phyloP scores from a whole-genome alignment of 2,113 vertebrate species.

The Pteruthius melanotis region DNA sequence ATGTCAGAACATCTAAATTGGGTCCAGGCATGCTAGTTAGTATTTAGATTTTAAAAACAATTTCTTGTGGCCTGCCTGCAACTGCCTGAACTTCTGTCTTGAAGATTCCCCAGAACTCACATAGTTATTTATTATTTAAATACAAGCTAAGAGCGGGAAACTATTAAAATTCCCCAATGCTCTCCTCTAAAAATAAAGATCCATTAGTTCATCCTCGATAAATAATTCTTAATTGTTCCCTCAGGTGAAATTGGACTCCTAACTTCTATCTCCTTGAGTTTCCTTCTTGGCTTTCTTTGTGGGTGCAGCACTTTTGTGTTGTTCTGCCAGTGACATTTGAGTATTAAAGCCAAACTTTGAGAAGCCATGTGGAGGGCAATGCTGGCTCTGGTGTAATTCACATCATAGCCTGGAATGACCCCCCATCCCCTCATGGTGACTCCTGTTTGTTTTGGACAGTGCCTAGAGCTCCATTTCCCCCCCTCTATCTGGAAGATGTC shows the following conservation, averaged over 20 bases:
- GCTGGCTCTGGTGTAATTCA: not conserved
- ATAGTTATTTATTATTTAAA: conserved; percentile 40
- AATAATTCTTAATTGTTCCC: conserved; percentile 22
- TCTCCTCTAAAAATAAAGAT: conserved; percentile 41
- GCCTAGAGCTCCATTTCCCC: not conserved
- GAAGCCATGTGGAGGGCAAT: not conserved
- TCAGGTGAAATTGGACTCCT: not conserved
- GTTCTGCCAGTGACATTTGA: not conserved
- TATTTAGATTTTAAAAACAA: not conserved
- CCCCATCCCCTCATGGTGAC: not conserved
- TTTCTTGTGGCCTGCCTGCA: not conserved
- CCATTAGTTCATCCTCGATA: not conserved
- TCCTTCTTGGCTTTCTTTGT: not conserved
- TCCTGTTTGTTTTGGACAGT: conserved; percentile 52
- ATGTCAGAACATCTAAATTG: not conserved
- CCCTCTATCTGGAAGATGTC: conserved; percentile 11
- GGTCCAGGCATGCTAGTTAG: not conserved
- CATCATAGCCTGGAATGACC: conserved; percentile 51
- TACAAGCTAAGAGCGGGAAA: not conserved
- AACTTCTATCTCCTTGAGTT: not conserved
- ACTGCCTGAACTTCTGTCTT: not conserved
- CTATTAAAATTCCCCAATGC: conserved; percentile 8
- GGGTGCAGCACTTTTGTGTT: not conserved
- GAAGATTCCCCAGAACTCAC: not conserved
- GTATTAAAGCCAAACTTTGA: not conserved